phyloP scores from a whole-genome alignment of 2,888 invertebrate genomes.

The Drosophila sordidula region DNA sequence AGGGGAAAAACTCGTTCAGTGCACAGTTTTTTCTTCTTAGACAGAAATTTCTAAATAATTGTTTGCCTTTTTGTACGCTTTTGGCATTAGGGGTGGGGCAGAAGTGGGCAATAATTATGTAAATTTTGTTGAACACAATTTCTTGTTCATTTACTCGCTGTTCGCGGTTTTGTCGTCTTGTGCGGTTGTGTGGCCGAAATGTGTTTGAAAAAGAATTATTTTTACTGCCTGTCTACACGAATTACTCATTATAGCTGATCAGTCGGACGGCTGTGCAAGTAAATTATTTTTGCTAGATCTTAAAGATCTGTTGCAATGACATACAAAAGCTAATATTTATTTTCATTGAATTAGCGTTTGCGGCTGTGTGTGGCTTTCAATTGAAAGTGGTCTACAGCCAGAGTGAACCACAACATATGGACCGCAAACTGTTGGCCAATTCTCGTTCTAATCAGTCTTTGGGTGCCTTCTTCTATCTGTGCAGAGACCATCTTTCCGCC shows the following conservation, averaged over 20 bases:
- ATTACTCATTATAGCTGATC: slow-evolving; percentile 75
- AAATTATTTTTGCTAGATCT: slow-evolving; percentile 61
- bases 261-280: slow-evolving; percentile 64
- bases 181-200: slow-evolving; percentile 51
- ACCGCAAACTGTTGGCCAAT: slow-evolving; percentile 15
- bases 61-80: neutral
- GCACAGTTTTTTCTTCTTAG: slow-evolving; percentile 45
- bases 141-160: slow-evolving; percentile 61
- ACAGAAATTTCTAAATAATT: slow-evolving; percentile 58
- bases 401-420: slow-evolving; percentile 36
- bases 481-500: slow-evolving; percentile 92
- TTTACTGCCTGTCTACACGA: slow-evolving; percentile 74
- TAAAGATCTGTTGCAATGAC: slow-evolving; percentile 70
- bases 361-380: slow-evolving; percentile 31
- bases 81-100: slow-evolving; percentile 15
- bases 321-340: slow-evolving; percentile 56
- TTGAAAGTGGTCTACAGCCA: slow-evolving; percentile 42
- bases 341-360: slow-evolving; percentile 29
- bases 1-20: slow-evolving; percentile 41
- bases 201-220: slow-evolving; percentile 42
- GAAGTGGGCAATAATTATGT: slow-evolving; percentile 72
- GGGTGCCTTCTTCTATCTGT: slow-evolving; percentile 17
- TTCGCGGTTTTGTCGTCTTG: slow-evolving; percentile 58
- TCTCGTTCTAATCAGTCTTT: slow-evolving; percentile 2
- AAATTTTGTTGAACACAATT: slow-evolving; percentile 61